These are phyloP conservation scores for Apus apus DNA, from an alignment of 2,113 vertebrate genomes.

Conservation along the genomic window DNA sequence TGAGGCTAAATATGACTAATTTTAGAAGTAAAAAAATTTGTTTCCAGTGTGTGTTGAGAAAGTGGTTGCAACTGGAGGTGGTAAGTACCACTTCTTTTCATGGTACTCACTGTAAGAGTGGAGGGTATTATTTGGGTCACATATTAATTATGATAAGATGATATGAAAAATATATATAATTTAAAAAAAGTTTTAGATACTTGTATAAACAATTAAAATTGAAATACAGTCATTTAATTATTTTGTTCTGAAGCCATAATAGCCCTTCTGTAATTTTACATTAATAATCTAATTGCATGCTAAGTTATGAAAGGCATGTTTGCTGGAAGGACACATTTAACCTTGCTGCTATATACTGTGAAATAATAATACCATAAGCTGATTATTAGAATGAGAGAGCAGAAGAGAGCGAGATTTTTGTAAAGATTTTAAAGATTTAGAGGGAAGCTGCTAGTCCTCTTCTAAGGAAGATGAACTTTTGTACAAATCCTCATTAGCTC, in stretches of 20 bases:
- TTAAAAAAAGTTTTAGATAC: neutral
- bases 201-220: constrained; percentile 51
- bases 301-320: constrained; percentile 35
- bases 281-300: constrained; percentile 12
- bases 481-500: constrained; percentile 48
- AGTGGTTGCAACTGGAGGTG: neutral
- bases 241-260: constrained; percentile 43
- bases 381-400: constrained; percentile 41
- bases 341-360: neutral
- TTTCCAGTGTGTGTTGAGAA: constrained; percentile 18
- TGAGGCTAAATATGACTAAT: constrained; percentile 63
- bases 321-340: constrained; percentile 51
- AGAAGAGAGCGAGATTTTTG: neutral
- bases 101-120: neutral
- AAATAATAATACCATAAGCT: constrained; percentile 39
- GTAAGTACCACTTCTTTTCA: neutral
- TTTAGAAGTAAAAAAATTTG: constrained; percentile 35
- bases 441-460: neutral
- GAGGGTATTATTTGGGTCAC: neutral
- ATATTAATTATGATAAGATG: neutral
- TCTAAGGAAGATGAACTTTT: constrained; percentile 33
- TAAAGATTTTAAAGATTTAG: constrained; percentile 39
- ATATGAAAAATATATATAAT: neutral
- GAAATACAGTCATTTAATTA: constrained; percentile 33
- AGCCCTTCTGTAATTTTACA: constrained; percentile 24